Conservation (phyloP, 2,113 vertebrate species). For the Aythya baeri region DNA sequence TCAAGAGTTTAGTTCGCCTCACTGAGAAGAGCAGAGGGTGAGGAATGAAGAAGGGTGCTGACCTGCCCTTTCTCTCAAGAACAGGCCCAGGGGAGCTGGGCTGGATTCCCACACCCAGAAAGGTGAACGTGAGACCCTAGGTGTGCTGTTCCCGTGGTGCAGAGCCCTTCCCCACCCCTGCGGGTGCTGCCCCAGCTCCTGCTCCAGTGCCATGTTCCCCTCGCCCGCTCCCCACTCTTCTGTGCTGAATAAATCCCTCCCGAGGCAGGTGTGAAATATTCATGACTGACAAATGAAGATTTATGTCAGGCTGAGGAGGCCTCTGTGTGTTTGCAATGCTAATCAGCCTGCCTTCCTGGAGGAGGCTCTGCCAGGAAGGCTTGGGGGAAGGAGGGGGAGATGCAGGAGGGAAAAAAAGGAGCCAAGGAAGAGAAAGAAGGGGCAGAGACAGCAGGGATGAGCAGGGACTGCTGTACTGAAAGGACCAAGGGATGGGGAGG, state of each 20-base stretch:
- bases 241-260: constrained; percentile 54
- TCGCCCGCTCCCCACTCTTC: constrained; percentile 3
- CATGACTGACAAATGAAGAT: constrained; percentile 61
- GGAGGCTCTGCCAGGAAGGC: constrained; percentile 24
- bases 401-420: not conserved
- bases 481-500: not conserved
- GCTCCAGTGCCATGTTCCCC: not conserved
- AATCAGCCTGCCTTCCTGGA: constrained; percentile 27
- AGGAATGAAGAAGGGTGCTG: not conserved
- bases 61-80: not conserved
- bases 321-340: constrained; percentile 55
- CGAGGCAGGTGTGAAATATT: constrained; percentile 53
- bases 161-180: not conserved
- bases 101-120: not conserved
- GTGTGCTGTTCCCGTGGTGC: not conserved
- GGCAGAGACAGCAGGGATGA: not conserved
- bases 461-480: not conserved
- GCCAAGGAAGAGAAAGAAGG: not conserved
- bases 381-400: not conserved
- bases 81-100: not conserved
- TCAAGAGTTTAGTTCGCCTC: not conserved
- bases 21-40: not conserved
- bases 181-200: not conserved
- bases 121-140: not conserved
- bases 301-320: constrained; percentile 40